Base-by-base conservation (phyloP, 1,140 invertebrate species). In the Luehdorfia chinensis region DNA sequence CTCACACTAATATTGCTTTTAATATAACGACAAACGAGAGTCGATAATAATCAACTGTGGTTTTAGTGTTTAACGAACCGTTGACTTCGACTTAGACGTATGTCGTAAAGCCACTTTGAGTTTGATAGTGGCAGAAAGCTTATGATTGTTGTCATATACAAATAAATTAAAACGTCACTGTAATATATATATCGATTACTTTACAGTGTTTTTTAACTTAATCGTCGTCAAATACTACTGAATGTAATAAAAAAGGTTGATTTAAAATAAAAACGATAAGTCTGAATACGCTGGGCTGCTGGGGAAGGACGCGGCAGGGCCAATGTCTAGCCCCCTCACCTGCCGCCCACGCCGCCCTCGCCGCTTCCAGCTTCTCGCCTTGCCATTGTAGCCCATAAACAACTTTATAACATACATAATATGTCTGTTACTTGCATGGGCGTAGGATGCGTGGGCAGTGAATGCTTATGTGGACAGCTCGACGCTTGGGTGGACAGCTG, bases 281-380 rank as follows among this genome's bases (percentile, higher is more conserved):
- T n/a, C n/a, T n/a, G n/a, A n/a, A n/a, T n/a, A 16, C 16, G 34
- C 34, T 12, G 21, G 34, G 34, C 34, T 37, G 34, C n/a, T 21
- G 54, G 59, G 59, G 65, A 64, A 75, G 75, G 75, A 74, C 74
- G 63, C 61, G 54, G 62, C 49, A 39, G 54, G 58, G 66, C 71
- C 73, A 67, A 71, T 75, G 66, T 64, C 67, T 59, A 54, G 34
- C 30, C 33, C 39, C 14, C 27, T 25, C 65, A 50, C 63, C 68
- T 61, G 55, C 74, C 59, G 44, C 65, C 67, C 60, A 62, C 61
- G 55, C 59, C 54, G 36, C 48, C 47, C 50, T 23, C 55, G 25
- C 16, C 56, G 39, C 34, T 32, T 33, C 34, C n/a, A n/a, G n/a
- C 50, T 46, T 15, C 33, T 34, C 13, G 33, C 49, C 27, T 9